Base-by-base conservation (phyloP, 64 coral and sea anemone species). In the Pocillopora damicornis region DNA sequence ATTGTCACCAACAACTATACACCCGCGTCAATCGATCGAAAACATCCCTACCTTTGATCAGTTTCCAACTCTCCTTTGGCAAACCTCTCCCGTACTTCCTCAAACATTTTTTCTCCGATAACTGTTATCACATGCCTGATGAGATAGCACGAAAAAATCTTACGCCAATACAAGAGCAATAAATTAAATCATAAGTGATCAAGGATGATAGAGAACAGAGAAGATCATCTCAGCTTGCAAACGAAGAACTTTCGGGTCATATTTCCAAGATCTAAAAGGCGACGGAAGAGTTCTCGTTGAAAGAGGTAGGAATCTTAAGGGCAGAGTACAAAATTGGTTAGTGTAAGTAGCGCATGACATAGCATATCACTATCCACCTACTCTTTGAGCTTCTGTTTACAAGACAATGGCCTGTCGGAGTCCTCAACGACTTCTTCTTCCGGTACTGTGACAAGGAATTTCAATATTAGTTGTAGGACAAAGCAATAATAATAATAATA, bases 51-150 rank as follows among this genome's bases (percentile, higher is more conserved):
- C 81, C 81, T 85, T 37, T 85, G 64, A 58, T 85, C 65, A 14
- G 11, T 42, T 14, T 85, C 80, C 35, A 42, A 37, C 63, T 82
- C 65, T 22, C 81, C 65, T 7, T 63, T 63, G 56, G 64, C 81
- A 20, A 85, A 71, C 63, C 36, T 77, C 61, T 87, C 88, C 23
- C 91, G 65, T 26, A 96, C 91, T 87, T 96, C 77, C 60, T 96
- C 94, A 73, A 96, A 96, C 59, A 90, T 86, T 85, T 92, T 90
- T 56, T 87, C 83, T 23, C 94, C 94, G 26, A 95, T 81, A 5
- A 88, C 90, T 66, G 69, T 91, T 9, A 95, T 95, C 76, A 95
- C 77, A 17, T 95, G 90, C 72, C 91, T 92, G 51, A 58, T 6
- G 20, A 16, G 26, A 36, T 5, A 79, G 61, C 20, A 59, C 86